Conservation (phyloP, 2,888 invertebrate species). For the Drymonia ruficornis region DNA sequence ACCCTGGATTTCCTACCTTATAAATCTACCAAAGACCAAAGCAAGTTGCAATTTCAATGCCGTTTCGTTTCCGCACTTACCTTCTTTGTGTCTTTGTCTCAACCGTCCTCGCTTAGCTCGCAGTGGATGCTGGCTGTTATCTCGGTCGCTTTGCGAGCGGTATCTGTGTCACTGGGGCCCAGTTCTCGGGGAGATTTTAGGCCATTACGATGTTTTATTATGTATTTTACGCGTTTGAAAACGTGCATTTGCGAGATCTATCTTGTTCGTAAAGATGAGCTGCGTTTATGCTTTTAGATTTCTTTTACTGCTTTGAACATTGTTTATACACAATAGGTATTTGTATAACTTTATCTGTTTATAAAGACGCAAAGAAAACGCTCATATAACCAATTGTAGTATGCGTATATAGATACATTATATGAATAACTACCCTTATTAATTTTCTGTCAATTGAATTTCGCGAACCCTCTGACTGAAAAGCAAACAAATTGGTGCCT, state of each 20-base stretch:
- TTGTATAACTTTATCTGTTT: no score
- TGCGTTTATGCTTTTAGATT: neutral
- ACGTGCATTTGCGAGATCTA: constrained; percentile 26
- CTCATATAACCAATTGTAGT: no score
- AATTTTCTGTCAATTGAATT: no score
- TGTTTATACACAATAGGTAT: no score
- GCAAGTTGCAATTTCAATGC: neutral
- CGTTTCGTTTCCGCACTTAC: neutral
- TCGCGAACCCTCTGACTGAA: neutral
- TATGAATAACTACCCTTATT: no score
- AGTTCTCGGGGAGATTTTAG: constrained; percentile 28
- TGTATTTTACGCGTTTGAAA: constrained; percentile 32
- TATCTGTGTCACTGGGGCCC: constrained; percentile 47
- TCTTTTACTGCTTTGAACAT: constrained; percentile 1
- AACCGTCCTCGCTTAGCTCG: constrained; percentile 24
- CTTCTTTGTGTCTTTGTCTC: neutral
- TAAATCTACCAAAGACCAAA: neutral
- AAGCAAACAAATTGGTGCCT: constrained; percentile 21
- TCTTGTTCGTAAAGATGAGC: constrained; percentile 13
- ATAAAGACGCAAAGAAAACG: no score
- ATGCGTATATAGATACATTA: no score
- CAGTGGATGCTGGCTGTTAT: constrained; percentile 29
- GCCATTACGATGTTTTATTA: constrained; percentile 36
- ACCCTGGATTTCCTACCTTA: no score
- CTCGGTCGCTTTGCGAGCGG: constrained; percentile 43